Conservation (phyloP, 1,140 invertebrate genomes). For the Apocrypta bakeri region DNA sequence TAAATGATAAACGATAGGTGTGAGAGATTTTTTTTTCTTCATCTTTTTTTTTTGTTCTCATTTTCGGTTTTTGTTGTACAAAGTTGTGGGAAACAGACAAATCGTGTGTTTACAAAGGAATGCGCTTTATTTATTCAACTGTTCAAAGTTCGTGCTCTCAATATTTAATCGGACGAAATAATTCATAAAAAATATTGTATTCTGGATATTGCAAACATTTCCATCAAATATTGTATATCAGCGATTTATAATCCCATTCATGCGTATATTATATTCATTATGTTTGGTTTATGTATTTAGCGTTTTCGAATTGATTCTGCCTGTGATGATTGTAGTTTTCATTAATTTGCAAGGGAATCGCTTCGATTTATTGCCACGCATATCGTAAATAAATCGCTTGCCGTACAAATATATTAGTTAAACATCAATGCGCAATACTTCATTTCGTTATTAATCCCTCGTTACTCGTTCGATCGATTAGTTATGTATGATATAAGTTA, state of each 20-base stretch:
- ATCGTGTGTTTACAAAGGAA: not conserved
- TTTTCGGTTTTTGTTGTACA: not conserved
- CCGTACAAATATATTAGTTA: constrained; percentile 30
- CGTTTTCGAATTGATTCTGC: too few relatives aligned
- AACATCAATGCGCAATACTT: not conserved
- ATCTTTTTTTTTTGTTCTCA: too few relatives aligned
- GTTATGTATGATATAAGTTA: not conserved
- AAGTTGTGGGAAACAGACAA: not conserved
- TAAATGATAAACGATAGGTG: not conserved
- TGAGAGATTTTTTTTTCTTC: constrained; percentile 15
- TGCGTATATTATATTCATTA: too few relatives aligned
- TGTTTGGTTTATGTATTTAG: too few relatives aligned
- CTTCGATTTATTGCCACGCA: too few relatives aligned
- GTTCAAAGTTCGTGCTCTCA: not conserved
- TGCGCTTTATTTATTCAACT: not conserved
- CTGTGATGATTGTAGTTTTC: too few relatives aligned
- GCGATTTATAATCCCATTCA: not conserved
- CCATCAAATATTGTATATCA: too few relatives aligned
- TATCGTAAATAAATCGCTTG: not conserved
- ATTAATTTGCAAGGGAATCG: too few relatives aligned
- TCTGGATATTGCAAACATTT: too few relatives aligned
- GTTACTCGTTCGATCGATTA: not conserved
- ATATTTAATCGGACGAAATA: not conserved
- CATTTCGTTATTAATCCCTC: not conserved
- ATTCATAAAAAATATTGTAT: not conserved